Conservation (phyloP, 2,113 vertebrate species). For the Fulmarus glacialis region DNA sequence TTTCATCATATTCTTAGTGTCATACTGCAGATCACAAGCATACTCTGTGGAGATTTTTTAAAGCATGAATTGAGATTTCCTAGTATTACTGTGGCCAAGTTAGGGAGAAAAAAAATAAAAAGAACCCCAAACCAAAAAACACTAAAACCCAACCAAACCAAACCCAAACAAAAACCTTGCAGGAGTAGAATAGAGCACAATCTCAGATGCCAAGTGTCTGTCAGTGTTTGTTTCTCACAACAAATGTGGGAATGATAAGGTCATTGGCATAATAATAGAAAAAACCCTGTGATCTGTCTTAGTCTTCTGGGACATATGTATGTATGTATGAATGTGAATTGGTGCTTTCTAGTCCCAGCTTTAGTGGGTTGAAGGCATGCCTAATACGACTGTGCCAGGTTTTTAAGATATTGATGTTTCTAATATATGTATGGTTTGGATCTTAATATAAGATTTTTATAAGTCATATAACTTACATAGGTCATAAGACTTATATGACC, state of each 20-base stretch:
- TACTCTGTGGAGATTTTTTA: neutral
- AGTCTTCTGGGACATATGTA: neutral
- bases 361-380: neutral
- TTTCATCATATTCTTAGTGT: neutral
- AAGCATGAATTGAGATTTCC: neutral
- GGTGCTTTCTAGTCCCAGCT: neutral
- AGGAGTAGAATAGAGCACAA: neutral
- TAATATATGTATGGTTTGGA: neutral
- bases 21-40: neutral
- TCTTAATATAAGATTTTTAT: neutral
- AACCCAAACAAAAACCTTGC: neutral
- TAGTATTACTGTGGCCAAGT: neutral
- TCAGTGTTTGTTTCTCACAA: neutral
- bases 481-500: too few relatives aligned
- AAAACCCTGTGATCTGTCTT: neutral
- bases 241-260: neutral
- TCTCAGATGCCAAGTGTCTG: neutral
- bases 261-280: neutral
- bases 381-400: neutral
- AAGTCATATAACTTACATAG: too few relatives aligned
- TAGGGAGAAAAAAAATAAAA: neutral
- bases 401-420: neutral
- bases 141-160: neutral
- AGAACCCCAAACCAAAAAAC: too few relatives aligned
- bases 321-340: rapidly evolving